A percentile compares a stretch with the other conserved stretches of the same genome.
These are phyloP conservation scores for Ferdinandea cuprea DNA, from an alignment of 2,888 invertebrate genomes.

Conservation along the genomic window DNA sequence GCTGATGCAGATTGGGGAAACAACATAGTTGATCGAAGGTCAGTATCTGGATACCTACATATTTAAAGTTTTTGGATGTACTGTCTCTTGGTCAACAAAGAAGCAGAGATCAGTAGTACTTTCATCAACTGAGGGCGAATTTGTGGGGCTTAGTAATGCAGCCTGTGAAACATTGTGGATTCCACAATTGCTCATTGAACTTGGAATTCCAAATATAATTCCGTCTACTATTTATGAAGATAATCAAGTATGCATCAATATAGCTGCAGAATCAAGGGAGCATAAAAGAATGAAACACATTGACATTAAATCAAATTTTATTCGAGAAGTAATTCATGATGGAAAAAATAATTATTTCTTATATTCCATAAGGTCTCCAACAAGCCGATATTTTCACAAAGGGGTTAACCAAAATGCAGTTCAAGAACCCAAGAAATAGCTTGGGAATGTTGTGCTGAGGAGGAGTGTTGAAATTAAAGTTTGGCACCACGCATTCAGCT, in stretches of 20 bases:
- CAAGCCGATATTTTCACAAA: no score
- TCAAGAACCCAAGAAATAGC: no score
- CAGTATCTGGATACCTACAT: conserved; percentile 57
- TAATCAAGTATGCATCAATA: conserved; percentile 54
- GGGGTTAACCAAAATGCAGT: no score
- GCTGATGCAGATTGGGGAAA: conserved; percentile 61
- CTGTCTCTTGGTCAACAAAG: conserved; percentile 44
- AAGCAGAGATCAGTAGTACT: conserved; percentile 53
- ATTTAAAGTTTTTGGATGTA: conserved; percentile 56
- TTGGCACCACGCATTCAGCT: no score
- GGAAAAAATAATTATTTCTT: conserved; percentile 1
- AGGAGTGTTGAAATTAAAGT: no score
- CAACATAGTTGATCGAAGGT: conserved; percentile 58
- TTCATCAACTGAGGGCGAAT: conserved; percentile 59
- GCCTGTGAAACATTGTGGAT: conserved; percentile 44
- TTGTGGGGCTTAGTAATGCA: conserved; percentile 41
- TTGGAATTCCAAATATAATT: conserved; percentile 7
- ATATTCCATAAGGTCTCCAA: no score
- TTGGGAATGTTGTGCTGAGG: no score
- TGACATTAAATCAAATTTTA: conserved; percentile 50
- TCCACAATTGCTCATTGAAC: conserved; percentile 26
- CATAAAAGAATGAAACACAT: conserved; percentile 61
- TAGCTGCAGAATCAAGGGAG: conserved; percentile 57
- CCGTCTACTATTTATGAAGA: conserved; percentile 34
- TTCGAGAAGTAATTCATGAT: conserved; percentile 38